A percentile compares a stretch with the other conserved stretches of the same genome.
These are phyloP conservation scores for Villa cingulata DNA, from an alignment of 2,888 invertebrate genomes.

Conservation along the genomic window DNA sequence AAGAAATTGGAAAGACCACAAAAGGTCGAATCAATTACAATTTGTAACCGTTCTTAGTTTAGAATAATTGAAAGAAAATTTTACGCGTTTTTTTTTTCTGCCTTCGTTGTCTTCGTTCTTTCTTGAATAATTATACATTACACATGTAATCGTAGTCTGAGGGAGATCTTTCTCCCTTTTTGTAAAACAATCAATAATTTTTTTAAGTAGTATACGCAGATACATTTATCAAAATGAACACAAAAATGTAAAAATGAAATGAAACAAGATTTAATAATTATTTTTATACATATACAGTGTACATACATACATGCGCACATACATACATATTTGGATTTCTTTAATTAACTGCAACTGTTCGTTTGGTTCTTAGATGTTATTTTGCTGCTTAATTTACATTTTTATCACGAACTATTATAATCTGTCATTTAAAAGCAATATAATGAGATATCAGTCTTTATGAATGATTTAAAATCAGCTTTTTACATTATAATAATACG, in stretches of 20 bases:
- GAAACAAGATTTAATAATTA: no score
- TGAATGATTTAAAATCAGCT: no score
- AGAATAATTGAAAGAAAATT: slow-evolving; percentile 9
- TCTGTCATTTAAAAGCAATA: background rate
- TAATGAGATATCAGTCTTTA: no score
- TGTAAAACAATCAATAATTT: no score
- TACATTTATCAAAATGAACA: no score
- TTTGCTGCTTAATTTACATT: background rate
- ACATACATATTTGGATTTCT: background rate
- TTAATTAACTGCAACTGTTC: background rate
- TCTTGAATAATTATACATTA: background rate
- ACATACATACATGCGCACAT: no score
- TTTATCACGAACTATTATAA: background rate
- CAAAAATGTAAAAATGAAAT: no score
- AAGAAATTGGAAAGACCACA: slow-evolving; percentile 8
- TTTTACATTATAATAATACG: no score
- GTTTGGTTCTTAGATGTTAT: background rate
- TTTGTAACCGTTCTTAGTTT: slow-evolving; percentile 11
- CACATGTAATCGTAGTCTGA: no score
- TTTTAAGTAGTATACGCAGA: no score
- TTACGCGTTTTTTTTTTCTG: background rate
- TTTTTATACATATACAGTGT: no score
- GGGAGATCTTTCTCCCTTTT: no score
- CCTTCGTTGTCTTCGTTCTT: background rate
- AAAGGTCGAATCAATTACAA: slow-evolving; percentile 12